These are phyloP conservation scores for Cardinalis cardinalis DNA, from an alignment of 2,113 vertebrate species.

Conservation along the genomic window DNA sequence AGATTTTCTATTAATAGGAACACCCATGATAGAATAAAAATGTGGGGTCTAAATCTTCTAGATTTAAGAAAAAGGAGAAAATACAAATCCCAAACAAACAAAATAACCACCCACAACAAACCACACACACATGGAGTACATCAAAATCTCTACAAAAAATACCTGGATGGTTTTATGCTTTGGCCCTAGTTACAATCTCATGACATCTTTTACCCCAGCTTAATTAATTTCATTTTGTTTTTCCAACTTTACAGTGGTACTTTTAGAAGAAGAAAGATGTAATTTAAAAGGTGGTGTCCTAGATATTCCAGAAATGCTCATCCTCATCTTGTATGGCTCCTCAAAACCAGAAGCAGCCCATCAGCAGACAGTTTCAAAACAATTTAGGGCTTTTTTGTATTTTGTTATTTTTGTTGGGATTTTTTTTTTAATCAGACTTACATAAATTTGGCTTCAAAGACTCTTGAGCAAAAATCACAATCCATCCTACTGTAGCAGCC, in stretches of 20 bases:
- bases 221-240: background rate
- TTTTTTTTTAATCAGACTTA: background rate
- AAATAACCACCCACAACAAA: background rate
- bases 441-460: background rate
- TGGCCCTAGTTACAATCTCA: background rate
- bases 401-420: background rate
- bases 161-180: background rate
- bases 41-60: background rate
- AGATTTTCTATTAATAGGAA: background rate
- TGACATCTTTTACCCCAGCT: background rate
- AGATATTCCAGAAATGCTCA: background rate
- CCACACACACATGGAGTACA: background rate
- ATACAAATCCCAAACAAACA: background rate
- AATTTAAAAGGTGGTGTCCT: background rate
- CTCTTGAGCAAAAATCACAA: background rate
- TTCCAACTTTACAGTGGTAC: background rate
- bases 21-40: background rate
- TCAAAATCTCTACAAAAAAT: background rate
- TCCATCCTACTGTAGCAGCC: background rate
- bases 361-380: background rate
- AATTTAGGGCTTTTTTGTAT: rapidly evolving
- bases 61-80: background rate
- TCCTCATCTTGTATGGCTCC: background rate
- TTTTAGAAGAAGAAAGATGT: background rate
- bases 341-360: background rate